Evolutionary conservation across 2,888 invertebrate species (phyloP), one percentile per base, ranked within the genome.

Genomic region (Archips xylosteana): DNA sequence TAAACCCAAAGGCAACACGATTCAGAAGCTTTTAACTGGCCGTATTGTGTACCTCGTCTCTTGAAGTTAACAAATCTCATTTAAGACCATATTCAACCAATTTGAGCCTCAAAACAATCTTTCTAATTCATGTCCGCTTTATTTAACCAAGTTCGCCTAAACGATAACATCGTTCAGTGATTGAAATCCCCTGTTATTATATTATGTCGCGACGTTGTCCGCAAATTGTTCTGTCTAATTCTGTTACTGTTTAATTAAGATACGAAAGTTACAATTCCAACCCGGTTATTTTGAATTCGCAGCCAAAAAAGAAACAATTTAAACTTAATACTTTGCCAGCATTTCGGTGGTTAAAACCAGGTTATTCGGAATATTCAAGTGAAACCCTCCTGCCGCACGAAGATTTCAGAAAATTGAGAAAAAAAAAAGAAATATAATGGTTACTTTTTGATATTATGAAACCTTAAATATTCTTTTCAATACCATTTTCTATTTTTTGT

Each of bases 161-260:
- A 68, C 59, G 63, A 63, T 57, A 63, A 60, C 69, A 69, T 69
- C 69, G 42, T 64, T 34, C 36, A 64, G 10, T 45, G 65, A 65
- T 69, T 68, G 62, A 64, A 70, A 65, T 59, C 45, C 51, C 42
- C 51, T 60, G 65, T 74, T 45, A 69, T 72, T 49, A 63, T 59
- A 49, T 47, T 36, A 49, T 60, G 57, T 32, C 4, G 23, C 32
- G 9, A 32, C 57, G 57, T 32, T 57, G 57, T 57, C 32, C 8
- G 47, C 62, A 23, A 36, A 68, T 63, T 57, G 47, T 45, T 67
- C 54, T 39, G 49, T 13, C 60, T 47, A 67, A 68, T 45, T 57
- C 6, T 47, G 68, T 63, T 68, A n/a, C 32, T 47, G 42, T 62
- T 23, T 67, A 71, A 66, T 67, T 45, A 61, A 51, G 51, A 42